Base-by-base conservation (phyloP, 2,888 invertebrate species). In the Caenorhabditis sp. region DNA sequence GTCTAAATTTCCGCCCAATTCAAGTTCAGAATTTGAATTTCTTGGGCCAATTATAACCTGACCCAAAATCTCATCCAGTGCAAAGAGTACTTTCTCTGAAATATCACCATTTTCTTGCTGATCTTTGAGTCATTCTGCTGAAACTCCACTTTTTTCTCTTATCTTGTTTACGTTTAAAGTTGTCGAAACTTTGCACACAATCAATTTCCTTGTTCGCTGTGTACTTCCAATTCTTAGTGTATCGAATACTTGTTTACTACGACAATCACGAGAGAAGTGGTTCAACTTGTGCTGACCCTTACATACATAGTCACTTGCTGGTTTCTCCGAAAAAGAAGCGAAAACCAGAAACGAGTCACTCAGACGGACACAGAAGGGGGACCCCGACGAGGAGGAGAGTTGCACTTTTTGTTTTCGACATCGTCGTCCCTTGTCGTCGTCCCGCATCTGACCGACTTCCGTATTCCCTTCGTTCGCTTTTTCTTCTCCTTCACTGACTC, bases 391-490 rank as follows among this genome's bases (percentile, higher is more conserved):
- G 31, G 26, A 14, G n/a, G n/a, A n/a, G n/a, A n/a, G n/a, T 26
- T 79, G 79, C 64, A 79, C 79, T 79, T 79, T 79, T 63, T 70
- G 70, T 79, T 79, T 79, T 24, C n/a, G 31, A 31, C 41, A 49
- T 68, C 58, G 47, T 19, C 38, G 38, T 12, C 38, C 6, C 10
- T 12, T 10, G 38, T 51, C 44, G 54, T 22, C 54, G 47, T 35
- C 51, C 63, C 58, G 22, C 38, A 56, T 61, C 51, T 47, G 59
- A 68, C 58, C 61, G 63, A 79, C 79, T 79, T 70, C 70, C 70
- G 61, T 70, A 54, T 70, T 77, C 51, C 19, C 59, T 26, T 16
- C 51, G 31, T 58, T 47, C 75, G 28, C 38, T 66, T 59, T 7
- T 41, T 41, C 31, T 54, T 22, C 58, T 28, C 41, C 61, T 47